These are phyloP conservation scores for Thaumatotibia leucotreta DNA, from an alignment of 1,140 invertebrate species.

Conservation along the genomic window DNA sequence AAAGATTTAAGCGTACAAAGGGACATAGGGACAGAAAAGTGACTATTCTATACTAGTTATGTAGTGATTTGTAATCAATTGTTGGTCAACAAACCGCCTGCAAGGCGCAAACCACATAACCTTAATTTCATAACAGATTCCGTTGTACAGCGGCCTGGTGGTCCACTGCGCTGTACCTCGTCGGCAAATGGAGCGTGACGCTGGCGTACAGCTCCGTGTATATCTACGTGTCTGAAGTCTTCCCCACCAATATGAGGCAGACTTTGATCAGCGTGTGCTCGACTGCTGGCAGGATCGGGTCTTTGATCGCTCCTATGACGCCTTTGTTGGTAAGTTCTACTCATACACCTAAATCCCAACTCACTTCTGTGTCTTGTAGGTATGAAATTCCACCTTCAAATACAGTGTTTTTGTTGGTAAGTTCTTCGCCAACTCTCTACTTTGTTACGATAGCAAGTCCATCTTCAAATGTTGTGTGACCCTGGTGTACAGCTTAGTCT, in stretches of 20 bases:
- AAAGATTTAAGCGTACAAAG: too few relatives aligned
- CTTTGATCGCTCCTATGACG: slow-evolving; percentile 82
- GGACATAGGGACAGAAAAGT: too few relatives aligned
- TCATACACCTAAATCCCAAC: too few relatives aligned
- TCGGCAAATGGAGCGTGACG: slow-evolving; percentile 82
- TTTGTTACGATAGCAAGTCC: too few relatives aligned
- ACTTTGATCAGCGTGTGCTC: slow-evolving; percentile 81
- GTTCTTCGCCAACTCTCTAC: too few relatives aligned
- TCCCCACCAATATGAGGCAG: slow-evolving; percentile 82
- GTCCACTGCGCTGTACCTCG: slow-evolving; percentile 75
- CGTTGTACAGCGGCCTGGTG: slow-evolving; percentile 51
- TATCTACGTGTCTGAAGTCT: slow-evolving; percentile 84
- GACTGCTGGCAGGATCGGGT: slow-evolving; percentile 82
- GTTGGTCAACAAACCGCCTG: too few relatives aligned
- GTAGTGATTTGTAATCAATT: too few relatives aligned
- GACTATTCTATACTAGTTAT: too few relatives aligned
- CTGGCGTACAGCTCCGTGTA: slow-evolving; percentile 80
- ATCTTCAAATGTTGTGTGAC: slow-evolving; percentile 82
- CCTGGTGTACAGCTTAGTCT: slow-evolving; percentile 79
- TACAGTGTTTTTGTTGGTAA: slow-evolving; percentile 77
- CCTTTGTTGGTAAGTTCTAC: slow-evolving; percentile 70
- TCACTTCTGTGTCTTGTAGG: too few relatives aligned
- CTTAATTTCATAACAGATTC: slow-evolving; percentile 24
- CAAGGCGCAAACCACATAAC: slow-evolving; percentile 16
- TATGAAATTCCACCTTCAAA: too few relatives aligned